Base-by-base conservation (phyloP, 2,113 vertebrate genomes). In the Pungitius pungitius region DNA sequence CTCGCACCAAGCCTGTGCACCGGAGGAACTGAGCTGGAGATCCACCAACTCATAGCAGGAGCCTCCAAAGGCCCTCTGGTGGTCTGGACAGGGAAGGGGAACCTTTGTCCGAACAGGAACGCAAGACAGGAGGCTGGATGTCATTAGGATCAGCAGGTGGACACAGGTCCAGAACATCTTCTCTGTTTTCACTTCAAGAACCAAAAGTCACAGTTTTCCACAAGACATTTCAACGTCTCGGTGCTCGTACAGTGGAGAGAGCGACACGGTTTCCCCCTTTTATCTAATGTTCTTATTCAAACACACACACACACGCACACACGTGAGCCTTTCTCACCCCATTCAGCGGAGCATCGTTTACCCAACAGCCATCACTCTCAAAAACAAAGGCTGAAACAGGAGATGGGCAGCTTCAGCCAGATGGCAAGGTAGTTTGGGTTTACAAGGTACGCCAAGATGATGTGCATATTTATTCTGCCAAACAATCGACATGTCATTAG, bases 1-100 rank as follows among this genome's bases (percentile, higher is more conserved):
- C 90, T 97, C 96, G 27, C 96, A 97, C 96, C 96, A 96, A 58
- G 87, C 90, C 91, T 97, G 94, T 51, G 96, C 95, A 1, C 84
- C 72, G 0, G 18, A 57, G 81, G 96, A 96, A 37, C 89, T 88
- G 5, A 0, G 85, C 66, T 74, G 77, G 1, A 95, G 78, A 9
- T 40, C 80, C 45, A 96, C 93, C 89, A 96, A 93, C 63, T 97
- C 95, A 35, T 95, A 98, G 81, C 96, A 98, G 0, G 94, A 95
- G 4, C 59, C 56, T 22, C 93, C 87, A 69, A 96, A 96, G 78
- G 85, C 75, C 78, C 91, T 80, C 82, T 96, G 96, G 69, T 89
- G 74, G 54, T 92, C 87, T 1, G 90, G 89, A 77, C 96, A 97
- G 63, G 58, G 69, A 1, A 58, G 51, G 8, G 52, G 15, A 11